Percentiles rank a stretch among this genome's conserved stretches.
Evolutionary conservation across 2,113 vertebrate species (phyloP).

Genomic region (Ammospiza caudacuta): DNA sequence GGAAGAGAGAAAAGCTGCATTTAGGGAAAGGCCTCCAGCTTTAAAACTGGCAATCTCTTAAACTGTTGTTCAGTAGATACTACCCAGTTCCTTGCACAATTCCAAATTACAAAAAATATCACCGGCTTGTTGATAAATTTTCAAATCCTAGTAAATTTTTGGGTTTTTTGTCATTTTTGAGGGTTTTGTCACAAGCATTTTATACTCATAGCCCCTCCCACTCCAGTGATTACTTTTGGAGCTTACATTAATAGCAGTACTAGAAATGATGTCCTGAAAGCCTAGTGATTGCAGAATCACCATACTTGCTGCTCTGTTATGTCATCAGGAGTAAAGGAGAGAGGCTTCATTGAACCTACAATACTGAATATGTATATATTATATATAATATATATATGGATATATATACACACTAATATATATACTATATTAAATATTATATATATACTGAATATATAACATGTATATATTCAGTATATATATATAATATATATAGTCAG

Average conservation of each 20-base stretch:
- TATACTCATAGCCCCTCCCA: neutral
- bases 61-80: neutral
- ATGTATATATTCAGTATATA: no score
- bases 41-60: neutral
- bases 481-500: no score
- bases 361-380: neutral
- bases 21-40: neutral
- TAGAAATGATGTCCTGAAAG: neutral
- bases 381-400: no score
- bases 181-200: neutral
- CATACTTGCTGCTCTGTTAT: neutral
- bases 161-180: neutral
- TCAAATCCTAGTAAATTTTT: neutral
- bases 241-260: neutral
- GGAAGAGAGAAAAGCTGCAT: neutral
- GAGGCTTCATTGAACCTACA: neutral
- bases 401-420: no score
- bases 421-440: no score
- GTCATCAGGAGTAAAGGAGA: neutral
- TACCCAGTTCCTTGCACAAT: neutral
- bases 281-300: neutral
- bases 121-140: neutral
- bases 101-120: neutral
- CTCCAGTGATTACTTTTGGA: slow-evolving; percentile 10
- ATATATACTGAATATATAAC: no score